These are phyloP conservation scores for Trimorus sp. DNA, from an alignment of 2,888 invertebrate genomes.

Conservation along the genomic window DNA sequence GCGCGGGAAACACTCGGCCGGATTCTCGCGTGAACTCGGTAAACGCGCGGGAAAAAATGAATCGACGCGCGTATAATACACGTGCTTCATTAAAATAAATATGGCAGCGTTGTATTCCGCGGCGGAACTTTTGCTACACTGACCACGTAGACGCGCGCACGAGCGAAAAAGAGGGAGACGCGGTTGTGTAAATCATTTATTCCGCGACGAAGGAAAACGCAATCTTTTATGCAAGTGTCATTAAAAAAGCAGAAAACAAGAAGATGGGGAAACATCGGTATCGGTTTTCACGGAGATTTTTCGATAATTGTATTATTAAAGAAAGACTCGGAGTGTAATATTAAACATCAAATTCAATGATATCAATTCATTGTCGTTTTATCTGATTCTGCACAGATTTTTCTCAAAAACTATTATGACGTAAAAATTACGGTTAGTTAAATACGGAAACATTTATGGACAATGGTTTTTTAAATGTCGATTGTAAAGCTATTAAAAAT, in stretches of 20 bases:
- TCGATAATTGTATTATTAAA: no score
- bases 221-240: slow-evolving; percentile 7
- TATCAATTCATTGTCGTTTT: no score
- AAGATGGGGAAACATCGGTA: no score
- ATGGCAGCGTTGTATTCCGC: slow-evolving; percentile 25
- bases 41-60: slow-evolving; percentile 40
- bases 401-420: no score
- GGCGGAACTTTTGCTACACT: slow-evolving; percentile 37
- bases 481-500: no score
- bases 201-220: not conserved
- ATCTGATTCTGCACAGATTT: no score
- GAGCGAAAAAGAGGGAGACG: not conserved
- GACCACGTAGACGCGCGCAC: slow-evolving; percentile 16
- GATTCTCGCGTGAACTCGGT: slow-evolving; percentile 28
- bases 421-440: no score
- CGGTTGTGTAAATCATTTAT: slow-evolving; percentile 43
- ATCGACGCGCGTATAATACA: slow-evolving; percentile 36
- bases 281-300: no score
- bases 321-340: no score
- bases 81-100: slow-evolving; percentile 30
- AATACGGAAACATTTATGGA: no score
- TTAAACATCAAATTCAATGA: no score
- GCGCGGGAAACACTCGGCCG: slow-evolving; percentile 27
- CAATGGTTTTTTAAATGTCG: no score
- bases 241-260: not conserved